These are phyloP conservation scores for Boloria euphrosyne DNA, from an alignment of 2,888 invertebrate species.

Conservation along the genomic window DNA sequence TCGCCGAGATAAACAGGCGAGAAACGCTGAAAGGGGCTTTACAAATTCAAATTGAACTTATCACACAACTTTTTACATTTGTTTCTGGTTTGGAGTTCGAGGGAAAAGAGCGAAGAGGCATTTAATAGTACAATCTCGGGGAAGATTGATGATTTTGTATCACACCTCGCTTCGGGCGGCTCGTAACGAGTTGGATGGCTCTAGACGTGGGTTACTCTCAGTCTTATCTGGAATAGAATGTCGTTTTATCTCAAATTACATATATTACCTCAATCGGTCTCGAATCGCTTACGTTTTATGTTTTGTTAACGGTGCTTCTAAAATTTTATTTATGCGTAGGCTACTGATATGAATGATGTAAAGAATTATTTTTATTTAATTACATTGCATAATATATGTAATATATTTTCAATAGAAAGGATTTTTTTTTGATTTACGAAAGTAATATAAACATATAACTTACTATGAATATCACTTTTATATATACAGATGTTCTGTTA, in stretches of 20 bases:
- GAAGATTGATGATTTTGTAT: constrained; percentile 83
- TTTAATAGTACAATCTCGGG: constrained; percentile 82
- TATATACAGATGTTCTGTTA: background rate
- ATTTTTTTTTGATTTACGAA: too few relatives aligned
- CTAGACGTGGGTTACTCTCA: constrained; percentile 78
- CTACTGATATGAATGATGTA: background rate
- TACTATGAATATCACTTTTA: background rate
- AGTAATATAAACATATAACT: background rate
- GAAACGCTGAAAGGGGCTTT: constrained; percentile 82
- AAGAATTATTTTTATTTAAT: background rate
- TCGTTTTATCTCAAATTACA: constrained; percentile 82
- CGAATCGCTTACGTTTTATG: constrained; percentile 65
- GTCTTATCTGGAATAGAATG: constrained; percentile 80
- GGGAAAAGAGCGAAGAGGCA: constrained; percentile 80
- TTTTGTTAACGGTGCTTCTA: constrained; percentile 54
- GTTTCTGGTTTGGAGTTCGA: constrained; percentile 81
- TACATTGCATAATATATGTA: too few relatives aligned
- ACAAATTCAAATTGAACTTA: constrained; percentile 83
- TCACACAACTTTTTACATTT: constrained; percentile 83
- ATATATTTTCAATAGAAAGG: too few relatives aligned
- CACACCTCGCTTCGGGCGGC: constrained; percentile 82
- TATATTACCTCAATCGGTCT: constrained; percentile 78
- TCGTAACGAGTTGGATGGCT: constrained; percentile 79
- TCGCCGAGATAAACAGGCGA: constrained; percentile 81
- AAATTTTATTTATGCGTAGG: constrained; percentile 31